A percentile compares a stretch with the other conserved stretches of the same genome.
Conservation (phyloP, 2,797 vertebrate genomes). For the Diceros bicornis region DNA sequence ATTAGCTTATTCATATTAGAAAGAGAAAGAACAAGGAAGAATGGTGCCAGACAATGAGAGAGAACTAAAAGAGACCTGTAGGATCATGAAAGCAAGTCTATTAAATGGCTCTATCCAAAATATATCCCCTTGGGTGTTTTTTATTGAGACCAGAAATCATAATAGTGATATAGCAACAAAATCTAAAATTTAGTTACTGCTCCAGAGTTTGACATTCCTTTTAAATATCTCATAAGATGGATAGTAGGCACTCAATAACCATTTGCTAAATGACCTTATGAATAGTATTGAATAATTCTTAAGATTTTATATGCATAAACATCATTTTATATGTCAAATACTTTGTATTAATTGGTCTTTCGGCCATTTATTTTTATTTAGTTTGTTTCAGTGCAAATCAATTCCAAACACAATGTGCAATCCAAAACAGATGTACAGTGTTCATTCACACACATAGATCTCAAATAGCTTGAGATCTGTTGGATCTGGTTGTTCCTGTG, state of each 20-base stretch:
- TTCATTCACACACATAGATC: neutral
- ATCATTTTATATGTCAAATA: constrained; percentile 16
- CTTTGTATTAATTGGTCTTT: constrained; percentile 1
- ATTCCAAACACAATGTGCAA: constrained; percentile 36
- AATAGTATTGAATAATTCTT: neutral
- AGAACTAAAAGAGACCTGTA: neutral
- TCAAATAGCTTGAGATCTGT: neutral
- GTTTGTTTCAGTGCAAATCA: constrained; percentile 29
- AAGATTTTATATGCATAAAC: constrained; percentile 27
- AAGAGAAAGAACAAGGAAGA: constrained; percentile 42
- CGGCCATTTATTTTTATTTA: constrained; percentile 31
- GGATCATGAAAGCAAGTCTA: constrained; percentile 10
- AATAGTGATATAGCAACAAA: neutral
- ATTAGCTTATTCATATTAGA: constrained; percentile 27
- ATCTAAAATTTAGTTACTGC: constrained; percentile 7
- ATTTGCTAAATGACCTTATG: constrained; percentile 13
- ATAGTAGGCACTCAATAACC: neutral
- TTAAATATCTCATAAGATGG: neutral
- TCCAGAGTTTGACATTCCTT: neutral
- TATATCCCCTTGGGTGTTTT: neutral
- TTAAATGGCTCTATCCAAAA: constrained; percentile 27
- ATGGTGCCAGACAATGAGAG: constrained; percentile 29
- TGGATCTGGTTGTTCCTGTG: neutral
- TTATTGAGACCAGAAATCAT: neutral
- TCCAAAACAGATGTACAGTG: neutral